A percentile compares a stretch with the other conserved stretches of the same genome.
phyloP scores from a whole-genome alignment of 2,113 vertebrate genomes.

The Morphnarchus princeps region DNA sequence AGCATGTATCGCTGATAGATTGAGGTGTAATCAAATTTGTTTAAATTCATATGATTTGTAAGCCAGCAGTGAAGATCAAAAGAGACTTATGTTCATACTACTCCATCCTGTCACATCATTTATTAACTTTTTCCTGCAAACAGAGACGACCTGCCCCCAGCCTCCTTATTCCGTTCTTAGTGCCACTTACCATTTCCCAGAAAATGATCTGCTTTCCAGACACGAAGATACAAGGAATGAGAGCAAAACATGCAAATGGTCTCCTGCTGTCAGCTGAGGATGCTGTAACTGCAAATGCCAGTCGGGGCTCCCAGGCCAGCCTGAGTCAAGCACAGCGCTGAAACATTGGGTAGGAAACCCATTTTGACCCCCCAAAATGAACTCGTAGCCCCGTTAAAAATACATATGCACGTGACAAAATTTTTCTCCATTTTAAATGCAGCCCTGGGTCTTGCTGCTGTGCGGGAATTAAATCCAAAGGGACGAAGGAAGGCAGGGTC shows the following conservation, averaged over 20 bases:
- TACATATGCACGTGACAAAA: rapidly evolving
- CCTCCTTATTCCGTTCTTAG: background rate
- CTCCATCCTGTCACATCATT: background rate
- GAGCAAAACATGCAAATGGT: background rate
- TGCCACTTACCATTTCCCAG: background rate
- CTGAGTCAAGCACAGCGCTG: background rate
- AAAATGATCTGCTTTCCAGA: background rate
- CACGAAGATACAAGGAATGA: background rate
- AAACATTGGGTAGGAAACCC: background rate
- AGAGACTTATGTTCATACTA: background rate
- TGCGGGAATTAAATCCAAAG: background rate
- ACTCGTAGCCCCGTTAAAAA: background rate
- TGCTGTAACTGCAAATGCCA: background rate
- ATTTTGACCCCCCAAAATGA: background rate
- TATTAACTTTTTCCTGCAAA: background rate
- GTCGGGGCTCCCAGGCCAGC: background rate
- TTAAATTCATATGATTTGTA: background rate
- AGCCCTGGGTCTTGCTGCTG: background rate
- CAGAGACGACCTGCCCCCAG: background rate
- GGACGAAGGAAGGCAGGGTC: rapidly evolving
- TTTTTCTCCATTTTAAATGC: rapidly evolving
- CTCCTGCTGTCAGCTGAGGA: background rate
- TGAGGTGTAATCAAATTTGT: background rate
- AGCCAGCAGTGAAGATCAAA: background rate
- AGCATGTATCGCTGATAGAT: background rate